Base-by-base conservation (phyloP, 1,140 invertebrate genomes). In the Aphaenogaster ashmeadi region DNA sequence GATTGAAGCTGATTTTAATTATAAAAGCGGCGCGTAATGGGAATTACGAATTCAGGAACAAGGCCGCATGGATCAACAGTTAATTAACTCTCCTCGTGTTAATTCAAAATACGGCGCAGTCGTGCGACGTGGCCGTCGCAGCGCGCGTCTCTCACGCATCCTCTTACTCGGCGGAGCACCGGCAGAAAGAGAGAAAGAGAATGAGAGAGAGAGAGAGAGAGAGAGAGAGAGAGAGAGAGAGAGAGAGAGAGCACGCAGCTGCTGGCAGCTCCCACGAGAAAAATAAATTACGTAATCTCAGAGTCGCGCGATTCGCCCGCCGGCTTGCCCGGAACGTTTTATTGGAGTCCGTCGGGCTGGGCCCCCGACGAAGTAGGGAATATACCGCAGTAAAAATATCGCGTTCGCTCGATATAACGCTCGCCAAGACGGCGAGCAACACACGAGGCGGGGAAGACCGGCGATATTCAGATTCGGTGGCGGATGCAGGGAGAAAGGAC, bases 11-110 rank as follows among this genome's bases (percentile, higher is more conserved):
- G 58, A 86, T 79, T 60, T 71, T 71, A 69, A 62, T 79, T 81
- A 88, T 66, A 85, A 50, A 79, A 66, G 88, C 83, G 86, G 66
- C 74, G 54, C 89, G 85, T 90, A 90, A 90, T 88, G 81, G 87
- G 78, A 86, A 86, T 85, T 86, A 86, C 75, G 77, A 89, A 85
- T 84, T 78, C 75, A 69, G 79, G 79, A 71, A 83, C 78, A 83
- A 80, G 78, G 67, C 56, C 80, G 60, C 56, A 75, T 56, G 71
- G 87, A 88, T 90, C 87, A 90, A 90, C 87, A 86, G 87, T 84
- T 84, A 84, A 84, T 84, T 84, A 84, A 84, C 80, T 84, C 80
- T 84, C 18, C 27, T 84, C 80, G 80, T 84, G 80, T 84, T 84
- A 84, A 84, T 84, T 74, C 80, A 44, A 84, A 83, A 84, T 84